These are phyloP conservation scores for Pao palembangensis DNA, from an alignment of 2,113 vertebrate genomes.

Conservation along the genomic window DNA sequence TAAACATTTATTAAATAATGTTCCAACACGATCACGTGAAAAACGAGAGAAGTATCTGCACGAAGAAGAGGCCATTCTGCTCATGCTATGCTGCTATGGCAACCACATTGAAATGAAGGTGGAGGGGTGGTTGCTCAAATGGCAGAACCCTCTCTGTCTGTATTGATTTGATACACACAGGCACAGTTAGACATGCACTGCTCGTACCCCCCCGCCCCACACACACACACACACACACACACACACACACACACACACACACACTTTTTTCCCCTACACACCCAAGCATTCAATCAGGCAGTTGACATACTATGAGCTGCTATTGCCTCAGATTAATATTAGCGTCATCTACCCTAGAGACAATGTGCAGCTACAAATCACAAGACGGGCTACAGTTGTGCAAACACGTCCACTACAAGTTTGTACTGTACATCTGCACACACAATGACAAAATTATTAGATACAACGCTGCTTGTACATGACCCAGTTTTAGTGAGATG, in stretches of 20 bases:
- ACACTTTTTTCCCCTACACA: slow-evolving; percentile 19
- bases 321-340: slow-evolving; percentile 25
- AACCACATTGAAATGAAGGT: slow-evolving; percentile 56
- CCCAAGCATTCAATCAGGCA: slow-evolving; percentile 19
- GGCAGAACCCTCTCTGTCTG: slow-evolving; percentile 48
- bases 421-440: slow-evolving; percentile 27
- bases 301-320: slow-evolving; percentile 17
- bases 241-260: no score
- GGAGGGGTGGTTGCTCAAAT: slow-evolving; percentile 44
- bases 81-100: slow-evolving; percentile 58
- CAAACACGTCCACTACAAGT: slow-evolving; percentile 37
- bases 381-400: slow-evolving; percentile 49
- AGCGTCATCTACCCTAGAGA: slow-evolving; percentile 33
- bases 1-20: slow-evolving; percentile 15
- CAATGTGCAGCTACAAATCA: slow-evolving; percentile 24
- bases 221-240: no score
- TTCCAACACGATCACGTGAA: slow-evolving; percentile 19
- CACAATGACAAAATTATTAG: slow-evolving; percentile 21
- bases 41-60: slow-evolving; percentile 35
- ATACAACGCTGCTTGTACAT: slow-evolving; percentile 44
- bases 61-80: slow-evolving; percentile 44
- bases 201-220: slow-evolving; percentile 38
- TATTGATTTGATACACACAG: slow-evolving; percentile 62
- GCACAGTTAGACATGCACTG: slow-evolving; percentile 19
- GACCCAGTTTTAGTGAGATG: slow-evolving; percentile 60